These are phyloP conservation scores for Haliclona indistincta DNA, from an alignment of 37 sponge, comb jelly and placozoan species.

Conservation along the genomic window DNA sequence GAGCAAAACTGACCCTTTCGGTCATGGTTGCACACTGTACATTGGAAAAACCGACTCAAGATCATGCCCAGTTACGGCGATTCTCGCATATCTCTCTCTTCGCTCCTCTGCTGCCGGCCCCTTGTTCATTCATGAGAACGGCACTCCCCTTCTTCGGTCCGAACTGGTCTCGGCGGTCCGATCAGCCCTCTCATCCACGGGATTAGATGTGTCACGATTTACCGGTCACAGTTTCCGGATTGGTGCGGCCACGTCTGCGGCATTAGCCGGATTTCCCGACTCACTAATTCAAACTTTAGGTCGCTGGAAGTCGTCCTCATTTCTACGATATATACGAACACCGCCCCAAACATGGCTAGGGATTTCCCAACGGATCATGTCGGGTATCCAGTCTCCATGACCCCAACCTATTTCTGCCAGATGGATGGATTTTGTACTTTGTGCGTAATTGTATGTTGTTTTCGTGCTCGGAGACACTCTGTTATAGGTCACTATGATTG, in stretches of 20 bases:
- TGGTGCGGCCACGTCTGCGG: slow-evolving; percentile 17
- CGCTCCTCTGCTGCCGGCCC: slow-evolving; percentile 6
- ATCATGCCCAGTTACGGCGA: slow-evolving; percentile 26
- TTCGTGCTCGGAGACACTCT: no score
- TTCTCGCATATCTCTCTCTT: slow-evolving; percentile 14
- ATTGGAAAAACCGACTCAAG: slow-evolving; percentile 7
- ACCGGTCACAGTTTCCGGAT: slow-evolving; percentile 1
- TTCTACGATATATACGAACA: slow-evolving; percentile 11
- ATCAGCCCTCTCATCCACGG: not conserved
- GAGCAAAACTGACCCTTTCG: slow-evolving; percentile 40
- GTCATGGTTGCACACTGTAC: slow-evolving; percentile 10
- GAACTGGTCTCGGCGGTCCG: not conserved
- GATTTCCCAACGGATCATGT: no score
- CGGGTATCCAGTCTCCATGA: no score
- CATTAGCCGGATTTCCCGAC: slow-evolving; percentile 9
- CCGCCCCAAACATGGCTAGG: no score
- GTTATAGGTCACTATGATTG: no score
- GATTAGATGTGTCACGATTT: not conserved
- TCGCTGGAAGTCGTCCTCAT: slow-evolving; percentile 22
- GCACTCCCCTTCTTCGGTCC: not conserved
- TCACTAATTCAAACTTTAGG: slow-evolving; percentile 25
- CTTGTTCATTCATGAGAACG: slow-evolving; percentile 4
- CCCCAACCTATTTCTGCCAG: no score
- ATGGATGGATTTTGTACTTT: no score
- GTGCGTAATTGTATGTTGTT: no score